A percentile compares a stretch with the other conserved stretches of the same genome.
Evolutionary conservation across 1,140 invertebrate species (phyloP).

Genomic region (Babylonia areolata): DNA sequence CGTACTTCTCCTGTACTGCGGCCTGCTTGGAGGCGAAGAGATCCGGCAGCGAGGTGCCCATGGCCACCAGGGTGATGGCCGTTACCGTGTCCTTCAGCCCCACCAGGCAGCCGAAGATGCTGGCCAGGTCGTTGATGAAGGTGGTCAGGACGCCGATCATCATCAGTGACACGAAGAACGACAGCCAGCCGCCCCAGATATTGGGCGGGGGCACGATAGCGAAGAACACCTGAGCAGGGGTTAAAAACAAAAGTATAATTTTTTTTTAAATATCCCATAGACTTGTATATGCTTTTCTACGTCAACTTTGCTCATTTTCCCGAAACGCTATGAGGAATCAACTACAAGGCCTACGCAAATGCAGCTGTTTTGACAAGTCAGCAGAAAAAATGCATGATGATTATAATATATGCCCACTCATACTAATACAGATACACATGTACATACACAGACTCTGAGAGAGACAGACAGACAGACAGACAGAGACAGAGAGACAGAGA

Average conservation of each 20-base stretch:
- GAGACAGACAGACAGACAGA: no score
- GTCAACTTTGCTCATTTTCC: no score
- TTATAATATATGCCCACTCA: no score
- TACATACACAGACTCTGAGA: no score
- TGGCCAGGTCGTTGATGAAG: constrained; percentile 81
- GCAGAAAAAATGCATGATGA: no score
- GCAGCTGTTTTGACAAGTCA: no score
- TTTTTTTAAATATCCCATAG: no score
- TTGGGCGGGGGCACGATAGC: constrained; percentile 80
- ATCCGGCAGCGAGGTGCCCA: constrained; percentile 84
- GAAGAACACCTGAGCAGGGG: constrained; percentile 78
- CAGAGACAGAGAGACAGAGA: no score
- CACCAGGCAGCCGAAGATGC: constrained; percentile 83
- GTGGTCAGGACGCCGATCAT: constrained; percentile 81
- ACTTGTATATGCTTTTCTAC: no score
- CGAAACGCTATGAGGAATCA: no score
- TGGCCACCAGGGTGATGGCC: constrained; percentile 84
- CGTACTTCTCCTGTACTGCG: constrained; percentile 74
- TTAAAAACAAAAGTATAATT: not conserved
- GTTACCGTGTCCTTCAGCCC: constrained; percentile 79
- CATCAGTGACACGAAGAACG: constrained; percentile 79
- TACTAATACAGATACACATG: no score
- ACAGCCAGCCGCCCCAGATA: constrained; percentile 81
- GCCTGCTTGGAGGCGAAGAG: constrained; percentile 78
- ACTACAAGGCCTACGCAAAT: no score